Conservation (phyloP, 2,888 invertebrate genomes). For the Galerucella nymphaeae region DNA sequence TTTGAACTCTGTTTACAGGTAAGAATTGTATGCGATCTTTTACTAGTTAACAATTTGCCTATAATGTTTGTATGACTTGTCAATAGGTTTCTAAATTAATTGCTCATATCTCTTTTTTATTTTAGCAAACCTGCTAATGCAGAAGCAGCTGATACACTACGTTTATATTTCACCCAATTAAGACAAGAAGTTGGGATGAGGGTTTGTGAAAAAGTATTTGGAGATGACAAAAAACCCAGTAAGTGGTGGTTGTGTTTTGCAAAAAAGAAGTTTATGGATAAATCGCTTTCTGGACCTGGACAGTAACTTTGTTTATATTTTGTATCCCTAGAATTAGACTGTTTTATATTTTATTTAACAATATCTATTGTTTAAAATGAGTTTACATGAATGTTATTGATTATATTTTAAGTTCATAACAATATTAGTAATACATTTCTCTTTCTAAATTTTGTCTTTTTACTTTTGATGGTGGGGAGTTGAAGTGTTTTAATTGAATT, state of each 20-base stretch:
- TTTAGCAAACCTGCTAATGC: constrained; percentile 80
- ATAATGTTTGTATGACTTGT: constrained; percentile 58
- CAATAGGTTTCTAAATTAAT: too few species aligned
- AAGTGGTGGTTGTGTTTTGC: constrained; percentile 99
- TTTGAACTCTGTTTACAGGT: constrained; percentile 54
- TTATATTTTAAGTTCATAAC: neutral
- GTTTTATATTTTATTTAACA: constrained; percentile 13
- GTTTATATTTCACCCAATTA: constrained; percentile 92
- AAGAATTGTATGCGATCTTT: neutral
- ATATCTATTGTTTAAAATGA: neutral
- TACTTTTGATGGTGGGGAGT: too few species aligned
- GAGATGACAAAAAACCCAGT: constrained; percentile 93
- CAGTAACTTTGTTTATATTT: constrained; percentile 66
- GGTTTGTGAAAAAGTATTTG: constrained; percentile 92
- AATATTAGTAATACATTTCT: neutral
- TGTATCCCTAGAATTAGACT: neutral
- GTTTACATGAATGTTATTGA: neutral
- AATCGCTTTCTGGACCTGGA: constrained; percentile 91
- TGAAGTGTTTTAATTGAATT: too few species aligned
- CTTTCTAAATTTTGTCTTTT: neutral
- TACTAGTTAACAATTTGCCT: constrained; percentile 82
- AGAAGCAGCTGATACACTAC: constrained; percentile 88
- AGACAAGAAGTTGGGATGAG: constrained; percentile 94
- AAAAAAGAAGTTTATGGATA: constrained; percentile 99
- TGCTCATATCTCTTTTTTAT: neutral